These are phyloP conservation scores for Oreonectes daqikongensis DNA, from an alignment of 2,797 vertebrate species.

Conservation along the genomic window DNA sequence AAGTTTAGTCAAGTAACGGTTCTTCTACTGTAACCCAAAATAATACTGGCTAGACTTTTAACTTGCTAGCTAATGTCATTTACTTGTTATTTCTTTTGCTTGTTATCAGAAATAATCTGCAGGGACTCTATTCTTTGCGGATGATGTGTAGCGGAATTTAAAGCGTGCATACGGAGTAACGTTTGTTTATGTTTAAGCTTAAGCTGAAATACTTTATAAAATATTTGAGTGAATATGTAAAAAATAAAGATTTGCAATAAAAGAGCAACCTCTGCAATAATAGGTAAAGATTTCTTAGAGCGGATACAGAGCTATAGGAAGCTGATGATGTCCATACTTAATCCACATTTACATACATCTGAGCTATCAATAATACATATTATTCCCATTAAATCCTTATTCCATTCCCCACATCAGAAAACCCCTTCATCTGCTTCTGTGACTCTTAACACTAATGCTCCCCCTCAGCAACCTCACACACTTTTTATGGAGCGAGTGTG, in stretches of 20 bases:
- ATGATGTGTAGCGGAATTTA: too few relatives aligned
- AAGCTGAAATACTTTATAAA: neutral
- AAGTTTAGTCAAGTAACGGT: too few relatives aligned
- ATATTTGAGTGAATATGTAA: neutral
- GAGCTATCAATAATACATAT: conserved; percentile 32
- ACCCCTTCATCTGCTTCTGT: neutral
- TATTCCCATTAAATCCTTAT: conserved; percentile 20
- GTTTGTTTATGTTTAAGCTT: neutral
- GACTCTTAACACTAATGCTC: neutral
- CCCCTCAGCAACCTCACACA: conserved; percentile 16
- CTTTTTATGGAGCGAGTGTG: conserved; percentile 7
- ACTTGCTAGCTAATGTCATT: too few relatives aligned
- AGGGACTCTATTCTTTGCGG: too few relatives aligned
- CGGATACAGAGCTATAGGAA: too few relatives aligned
- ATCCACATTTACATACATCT: conserved; percentile 19
- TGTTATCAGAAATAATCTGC: too few relatives aligned
- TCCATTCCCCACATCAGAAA: conserved; percentile 27
- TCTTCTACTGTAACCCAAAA: too few relatives aligned
- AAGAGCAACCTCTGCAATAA: neutral
- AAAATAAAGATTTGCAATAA: neutral
- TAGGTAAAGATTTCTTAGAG: neutral
- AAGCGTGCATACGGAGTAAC: too few relatives aligned
- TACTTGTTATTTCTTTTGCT: too few relatives aligned
- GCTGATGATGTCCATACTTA: neutral
- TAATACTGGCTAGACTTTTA: too few relatives aligned